Evolutionary conservation across 2,797 vertebrate genomes (phyloP), one percentile per base, ranked within the genome.

Genomic region (Argyrosomus regius): DNA sequence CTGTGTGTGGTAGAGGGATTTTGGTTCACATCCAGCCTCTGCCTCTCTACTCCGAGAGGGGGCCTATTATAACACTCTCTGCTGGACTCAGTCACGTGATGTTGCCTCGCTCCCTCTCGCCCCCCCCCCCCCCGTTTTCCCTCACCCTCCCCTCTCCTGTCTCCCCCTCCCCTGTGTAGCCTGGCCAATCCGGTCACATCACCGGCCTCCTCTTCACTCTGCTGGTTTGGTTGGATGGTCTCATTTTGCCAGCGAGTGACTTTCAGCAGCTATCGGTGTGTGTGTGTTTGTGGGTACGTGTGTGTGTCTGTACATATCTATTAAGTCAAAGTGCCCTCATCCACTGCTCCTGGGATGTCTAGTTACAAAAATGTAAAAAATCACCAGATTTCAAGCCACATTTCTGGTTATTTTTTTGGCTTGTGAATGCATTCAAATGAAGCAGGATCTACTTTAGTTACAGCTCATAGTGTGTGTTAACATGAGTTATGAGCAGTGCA

Each of bases 1-100:
- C 95, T 96, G 96, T 96, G 96, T 96, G 96, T 96, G 95, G 94
- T 94, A 94, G 91, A 94, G 94, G 90, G 93, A 86, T 94, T 95
- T 94, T 95, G 95, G 94, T 95, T 92, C 93, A 90, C 87, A 89
- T 95, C 95, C 95, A 96, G 94, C 90, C 93, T 93, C 88, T 87
- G 89, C 94, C 92, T 93, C 93, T 93, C 91, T 77, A 60, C 94
- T 93, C 93, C 88, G 87, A 94, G 94, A 94, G 94, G 93, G 94
- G 93, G 92, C 91, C 95, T 93, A 95, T 96, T 95, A 95, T 95
- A 94, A 90, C 91, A 71, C 92, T 93, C 94, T 93, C 93, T 92
- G 94, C 92, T 95, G 94, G 95, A 94, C 93, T 85, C 43, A 59
- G 79, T 94, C 95, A 95, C 89, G 88, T 95, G 94, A 93, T 11